phyloP scores from a whole-genome alignment of 37 sponge, comb jelly and placozoan species.

The Bolinopsis microptera region DNA sequence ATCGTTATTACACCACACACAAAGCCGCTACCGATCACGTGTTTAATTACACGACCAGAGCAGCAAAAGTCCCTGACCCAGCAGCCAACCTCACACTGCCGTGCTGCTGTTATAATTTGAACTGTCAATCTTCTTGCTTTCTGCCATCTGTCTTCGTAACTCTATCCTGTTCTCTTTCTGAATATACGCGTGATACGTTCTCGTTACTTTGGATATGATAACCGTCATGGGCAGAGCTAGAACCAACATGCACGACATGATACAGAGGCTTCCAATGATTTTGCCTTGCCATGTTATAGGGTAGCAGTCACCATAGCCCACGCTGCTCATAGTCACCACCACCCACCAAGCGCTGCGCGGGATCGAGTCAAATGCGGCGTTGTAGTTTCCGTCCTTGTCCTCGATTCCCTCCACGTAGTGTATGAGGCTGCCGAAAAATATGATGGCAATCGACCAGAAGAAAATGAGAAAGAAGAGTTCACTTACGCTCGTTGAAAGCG shows the following conservation, averaged over 20 bases:
- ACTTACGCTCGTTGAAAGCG: slow-evolving; percentile 47
- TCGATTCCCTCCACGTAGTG: slow-evolving; percentile 35
- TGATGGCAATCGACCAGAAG: slow-evolving; percentile 65
- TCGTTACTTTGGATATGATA: slow-evolving; percentile 51
- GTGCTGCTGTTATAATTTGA: background rate
- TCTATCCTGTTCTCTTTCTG: slow-evolving; percentile 57
- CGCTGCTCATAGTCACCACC: slow-evolving; percentile 63
- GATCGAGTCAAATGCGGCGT: slow-evolving; percentile 38
- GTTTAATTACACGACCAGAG: too few relatives aligned
- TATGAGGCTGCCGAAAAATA: slow-evolving; percentile 55
- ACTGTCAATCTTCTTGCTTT: background rate
- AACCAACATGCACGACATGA: slow-evolving; percentile 66
- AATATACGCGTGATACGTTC: slow-evolving; percentile 59
- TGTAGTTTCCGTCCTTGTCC: too few relatives aligned
- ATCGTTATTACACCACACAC: too few relatives aligned
- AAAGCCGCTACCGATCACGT: too few relatives aligned
- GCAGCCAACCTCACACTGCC: background rate
- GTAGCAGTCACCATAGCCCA: slow-evolving; percentile 43
- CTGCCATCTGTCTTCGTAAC: background rate
- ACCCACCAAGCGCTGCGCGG: slow-evolving; percentile 61
- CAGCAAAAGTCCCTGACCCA: too few relatives aligned
- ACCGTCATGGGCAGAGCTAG: slow-evolving; percentile 65
- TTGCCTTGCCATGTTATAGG: slow-evolving; percentile 3
- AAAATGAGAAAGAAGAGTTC: slow-evolving; percentile 65
- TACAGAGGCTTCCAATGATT: slow-evolving; percentile 42